phyloP scores from a whole-genome alignment of 2,888 invertebrate genomes.

The Rotaria socialis region DNA sequence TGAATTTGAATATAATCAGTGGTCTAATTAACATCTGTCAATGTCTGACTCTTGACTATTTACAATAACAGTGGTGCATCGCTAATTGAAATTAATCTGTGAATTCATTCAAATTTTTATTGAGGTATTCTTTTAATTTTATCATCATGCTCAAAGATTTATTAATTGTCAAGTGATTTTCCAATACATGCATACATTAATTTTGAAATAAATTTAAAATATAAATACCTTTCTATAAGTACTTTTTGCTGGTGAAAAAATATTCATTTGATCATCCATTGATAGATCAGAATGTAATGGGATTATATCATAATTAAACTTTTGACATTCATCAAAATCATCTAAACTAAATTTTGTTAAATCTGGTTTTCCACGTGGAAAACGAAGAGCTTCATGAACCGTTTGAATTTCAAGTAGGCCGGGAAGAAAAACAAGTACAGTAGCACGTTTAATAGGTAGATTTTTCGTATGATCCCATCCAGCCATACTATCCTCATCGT shows the following conservation, averaged over 20 bases:
- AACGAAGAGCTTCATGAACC: constrained; percentile 35
- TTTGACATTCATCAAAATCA: neutral
- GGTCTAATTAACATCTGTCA: no score
- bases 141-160: no score
- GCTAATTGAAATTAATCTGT: neutral
- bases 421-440: constrained; percentile 43
- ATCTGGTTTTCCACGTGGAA: constrained; percentile 34
- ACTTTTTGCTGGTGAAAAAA: constrained; percentile 66
- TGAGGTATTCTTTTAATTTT: no score
- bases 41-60: no score
- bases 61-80: no score
- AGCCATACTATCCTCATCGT: constrained; percentile 30
- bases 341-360: neutral
- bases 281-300: constrained; percentile 70
- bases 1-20: no score
- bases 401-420: constrained; percentile 41
- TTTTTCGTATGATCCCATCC: constrained; percentile 26
- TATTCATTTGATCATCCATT: constrained; percentile 69
- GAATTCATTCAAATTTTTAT: neutral
- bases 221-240: constrained; percentile 67
- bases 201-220: no score
- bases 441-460: constrained; percentile 41
- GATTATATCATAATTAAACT: constrained; percentile 51
- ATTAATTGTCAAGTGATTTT: no score
- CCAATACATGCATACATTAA: no score